Conservation (phyloP, 1,140 invertebrate species). For the Drosophila orena region DNA sequence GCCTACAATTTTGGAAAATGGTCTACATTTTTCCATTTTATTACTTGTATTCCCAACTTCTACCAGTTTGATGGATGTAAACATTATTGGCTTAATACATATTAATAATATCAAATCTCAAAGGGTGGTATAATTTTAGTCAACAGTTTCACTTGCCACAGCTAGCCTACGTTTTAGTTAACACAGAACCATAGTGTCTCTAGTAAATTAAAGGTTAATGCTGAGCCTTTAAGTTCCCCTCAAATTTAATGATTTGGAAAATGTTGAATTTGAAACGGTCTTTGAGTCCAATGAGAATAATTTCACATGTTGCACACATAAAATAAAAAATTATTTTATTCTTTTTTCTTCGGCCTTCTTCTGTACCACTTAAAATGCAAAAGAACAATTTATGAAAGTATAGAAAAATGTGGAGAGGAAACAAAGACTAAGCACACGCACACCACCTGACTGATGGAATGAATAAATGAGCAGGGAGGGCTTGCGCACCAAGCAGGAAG, state of each 20-base stretch:
- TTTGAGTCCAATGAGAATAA: slow-evolving; percentile 52
- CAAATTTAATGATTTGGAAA: slow-evolving; percentile 65
- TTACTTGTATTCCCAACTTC: no score
- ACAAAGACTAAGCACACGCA: slow-evolving; percentile 32
- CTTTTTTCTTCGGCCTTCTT: slow-evolving; percentile 66
- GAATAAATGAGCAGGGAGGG: slow-evolving; percentile 66
- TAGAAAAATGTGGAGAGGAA: slow-evolving; percentile 7
- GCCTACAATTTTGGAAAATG: no score
- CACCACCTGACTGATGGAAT: slow-evolving; percentile 71
- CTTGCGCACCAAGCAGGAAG: slow-evolving; percentile 34
- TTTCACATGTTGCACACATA: slow-evolving; percentile 83
- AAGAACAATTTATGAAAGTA: slow-evolving; percentile 63
- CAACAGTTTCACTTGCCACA: no score
- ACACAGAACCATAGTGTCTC: background rate
- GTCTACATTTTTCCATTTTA: no score
- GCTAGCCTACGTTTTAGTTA: no score
- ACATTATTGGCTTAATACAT: no score
- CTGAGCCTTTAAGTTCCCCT: slow-evolving; percentile 8
- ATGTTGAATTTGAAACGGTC: slow-evolving; percentile 16
- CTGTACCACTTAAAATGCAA: slow-evolving; percentile 52
- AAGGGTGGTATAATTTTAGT: no score
- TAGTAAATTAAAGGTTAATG: slow-evolving; percentile 31
- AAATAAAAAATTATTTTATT: slow-evolving; percentile 85
- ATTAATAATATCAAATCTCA: no score
- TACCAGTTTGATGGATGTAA: no score